These are phyloP conservation scores for Drosophila pruinosa DNA, from an alignment of 1,140 invertebrate species.

Conservation along the genomic window DNA sequence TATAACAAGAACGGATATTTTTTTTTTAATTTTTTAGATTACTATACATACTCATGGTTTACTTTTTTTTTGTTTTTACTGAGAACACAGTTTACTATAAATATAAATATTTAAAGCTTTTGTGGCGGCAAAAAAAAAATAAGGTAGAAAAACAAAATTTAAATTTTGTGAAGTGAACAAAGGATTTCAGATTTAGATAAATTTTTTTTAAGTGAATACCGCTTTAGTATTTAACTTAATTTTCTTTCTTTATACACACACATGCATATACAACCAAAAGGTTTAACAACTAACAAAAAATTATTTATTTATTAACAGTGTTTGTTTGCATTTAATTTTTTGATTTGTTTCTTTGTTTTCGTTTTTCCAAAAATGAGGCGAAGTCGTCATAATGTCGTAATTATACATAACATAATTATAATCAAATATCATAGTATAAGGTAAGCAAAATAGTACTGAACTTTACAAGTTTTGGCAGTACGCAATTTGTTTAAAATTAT, in stretches of 20 bases:
- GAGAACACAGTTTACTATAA: constrained; percentile 71
- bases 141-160: constrained; percentile 25
- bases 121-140: constrained; percentile 71
- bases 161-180: constrained; percentile 17
- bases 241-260: constrained; percentile 63
- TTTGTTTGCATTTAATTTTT: constrained; percentile 35
- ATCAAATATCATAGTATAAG: constrained; percentile 35
- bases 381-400: constrained; percentile 41
- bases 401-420: constrained; percentile 27
- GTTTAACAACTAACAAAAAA: constrained; percentile 58
- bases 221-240: constrained; percentile 47
- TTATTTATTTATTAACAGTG: constrained; percentile 56
- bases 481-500: constrained; percentile 75
- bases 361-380: constrained; percentile 69
- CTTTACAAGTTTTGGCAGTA: constrained; percentile 82
- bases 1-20: constrained; percentile 68
- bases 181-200: constrained; percentile 15
- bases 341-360: constrained; percentile 29
- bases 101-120: constrained; percentile 81
- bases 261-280: constrained; percentile 70
- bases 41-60: constrained; percentile 71
- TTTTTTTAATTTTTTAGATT: constrained; percentile 57
- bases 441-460: constrained; percentile 76
- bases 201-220: constrained; percentile 59
- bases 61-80: constrained; percentile 41